These are phyloP conservation scores for Chrysolophus pictus DNA, from an alignment of 2,797 vertebrate species.

Conservation along the genomic window DNA sequence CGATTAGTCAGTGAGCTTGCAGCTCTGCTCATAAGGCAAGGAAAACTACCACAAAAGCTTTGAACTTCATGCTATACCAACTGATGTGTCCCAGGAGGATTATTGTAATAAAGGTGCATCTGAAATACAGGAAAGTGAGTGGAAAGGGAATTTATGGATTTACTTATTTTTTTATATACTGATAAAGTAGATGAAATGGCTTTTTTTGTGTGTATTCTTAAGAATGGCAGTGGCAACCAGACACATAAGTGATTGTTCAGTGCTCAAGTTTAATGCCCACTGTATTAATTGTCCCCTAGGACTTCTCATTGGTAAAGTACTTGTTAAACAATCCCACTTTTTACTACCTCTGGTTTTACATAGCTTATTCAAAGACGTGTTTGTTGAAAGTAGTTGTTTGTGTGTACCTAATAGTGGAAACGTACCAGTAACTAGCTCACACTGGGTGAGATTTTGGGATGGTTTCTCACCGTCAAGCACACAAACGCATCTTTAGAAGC, in stretches of 20 bases:
- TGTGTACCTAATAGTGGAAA: neutral
- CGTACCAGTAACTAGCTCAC: neutral
- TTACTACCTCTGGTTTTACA: neutral
- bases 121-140: neutral
- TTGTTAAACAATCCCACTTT: neutral
- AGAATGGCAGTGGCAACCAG: neutral
- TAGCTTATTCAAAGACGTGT: neutral
- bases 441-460: neutral
- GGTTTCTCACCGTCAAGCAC: neutral
- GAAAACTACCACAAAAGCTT: neutral
- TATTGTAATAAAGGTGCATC: neutral
- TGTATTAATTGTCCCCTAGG: neutral
- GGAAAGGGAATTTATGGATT: neutral
- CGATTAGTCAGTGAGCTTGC: constrained; percentile 30
- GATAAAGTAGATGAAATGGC: neutral
- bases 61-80: neutral
- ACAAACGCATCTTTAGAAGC: neutral
- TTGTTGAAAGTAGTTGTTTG: neutral
- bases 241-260: neutral
- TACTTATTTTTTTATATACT: neutral
- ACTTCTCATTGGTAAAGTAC: neutral
- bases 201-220: neutral
- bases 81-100: neutral
- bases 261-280: neutral
- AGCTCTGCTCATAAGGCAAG: neutral